phyloP scores from a whole-genome alignment of 2,888 invertebrate genomes.

The Tricholauxania praeusta region DNA sequence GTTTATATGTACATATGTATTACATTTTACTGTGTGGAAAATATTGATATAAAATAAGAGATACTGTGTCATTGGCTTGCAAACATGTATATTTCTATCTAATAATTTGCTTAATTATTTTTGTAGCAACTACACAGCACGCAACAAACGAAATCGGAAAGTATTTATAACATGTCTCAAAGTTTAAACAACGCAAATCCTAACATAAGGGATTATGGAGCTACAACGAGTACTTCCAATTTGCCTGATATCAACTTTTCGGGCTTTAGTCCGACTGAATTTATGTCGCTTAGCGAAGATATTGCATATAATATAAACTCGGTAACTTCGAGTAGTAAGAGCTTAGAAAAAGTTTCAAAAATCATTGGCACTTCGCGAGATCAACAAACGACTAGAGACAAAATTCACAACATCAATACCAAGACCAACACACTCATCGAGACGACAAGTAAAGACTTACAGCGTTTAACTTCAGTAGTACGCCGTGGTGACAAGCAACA shows the following conservation, averaged over 20 bases:
- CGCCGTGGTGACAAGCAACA: conserved; percentile 82
- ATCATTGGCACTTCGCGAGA: conserved; percentile 82
- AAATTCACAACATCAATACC: conserved; percentile 79
- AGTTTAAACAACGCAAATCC: conserved; percentile 57
- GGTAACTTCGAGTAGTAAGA: conserved; percentile 79
- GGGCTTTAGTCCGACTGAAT: conserved; percentile 80
- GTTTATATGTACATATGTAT: too few relatives aligned
- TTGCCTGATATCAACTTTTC: conserved; percentile 79
- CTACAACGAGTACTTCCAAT: conserved; percentile 56
- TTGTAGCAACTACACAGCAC: not conserved
- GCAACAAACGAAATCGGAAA: conserved; percentile 4
- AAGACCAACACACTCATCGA: conserved; percentile 81
- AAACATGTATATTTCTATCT: not conserved
- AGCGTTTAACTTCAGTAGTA: conserved; percentile 78
- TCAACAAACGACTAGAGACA: conserved; percentile 75
- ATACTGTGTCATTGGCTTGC: not conserved
- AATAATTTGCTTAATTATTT: not conserved
- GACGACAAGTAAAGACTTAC: conserved; percentile 79
- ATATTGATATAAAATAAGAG: not conserved
- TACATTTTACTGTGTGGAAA: too few relatives aligned
- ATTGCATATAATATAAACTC: conserved; percentile 85
- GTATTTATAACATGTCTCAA: conserved; percentile 49
- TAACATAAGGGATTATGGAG: conserved; percentile 61
- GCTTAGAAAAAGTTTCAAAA: conserved; percentile 80
- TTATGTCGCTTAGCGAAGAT: conserved; percentile 83